phyloP scores from a whole-genome alignment of 2,113 vertebrate genomes.

The Dicentrarchus labrax region DNA sequence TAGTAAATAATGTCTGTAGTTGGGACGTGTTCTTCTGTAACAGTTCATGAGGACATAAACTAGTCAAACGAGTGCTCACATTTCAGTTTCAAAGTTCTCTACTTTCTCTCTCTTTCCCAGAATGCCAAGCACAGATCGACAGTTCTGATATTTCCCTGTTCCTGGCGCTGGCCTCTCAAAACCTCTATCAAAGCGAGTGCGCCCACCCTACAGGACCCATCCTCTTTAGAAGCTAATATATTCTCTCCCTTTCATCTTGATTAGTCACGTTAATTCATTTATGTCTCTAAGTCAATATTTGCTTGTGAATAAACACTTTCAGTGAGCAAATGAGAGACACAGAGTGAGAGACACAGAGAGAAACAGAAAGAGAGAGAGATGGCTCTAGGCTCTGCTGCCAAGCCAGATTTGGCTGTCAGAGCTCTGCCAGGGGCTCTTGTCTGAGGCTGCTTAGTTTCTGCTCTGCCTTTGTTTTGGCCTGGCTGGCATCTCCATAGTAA shows the following conservation, averaged over 20 bases:
- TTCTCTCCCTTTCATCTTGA: conserved; percentile 16
- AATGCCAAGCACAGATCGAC: conserved; percentile 21
- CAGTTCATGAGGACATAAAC: not conserved
- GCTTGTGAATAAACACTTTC: conserved; percentile 33
- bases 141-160: not conserved
- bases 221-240: conserved; percentile 29
- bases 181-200: not conserved
- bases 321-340: conserved; percentile 33
- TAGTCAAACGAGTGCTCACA: not conserved
- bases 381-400: conserved; percentile 42
- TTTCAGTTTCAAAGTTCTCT: conserved; percentile 20
- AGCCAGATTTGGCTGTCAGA: conserved; percentile 60
- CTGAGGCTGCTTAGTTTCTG: conserved; percentile 71
- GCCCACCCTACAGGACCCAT: conserved; percentile 7
- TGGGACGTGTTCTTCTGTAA: too few relatives aligned
- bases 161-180: not conserved
- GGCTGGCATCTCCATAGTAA: conserved; percentile 80
- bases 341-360: not conserved
- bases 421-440: conserved; percentile 66
- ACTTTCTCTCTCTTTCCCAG: not conserved
- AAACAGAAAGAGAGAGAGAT: conserved; percentile 29
- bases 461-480: conserved; percentile 70
- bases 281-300: conserved; percentile 60
- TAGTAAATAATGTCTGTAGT: too few relatives aligned
- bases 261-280: conserved; percentile 32